Conservation (phyloP, 1,140 invertebrate genomes). For the Thaumetopoea pityocampa region DNA sequence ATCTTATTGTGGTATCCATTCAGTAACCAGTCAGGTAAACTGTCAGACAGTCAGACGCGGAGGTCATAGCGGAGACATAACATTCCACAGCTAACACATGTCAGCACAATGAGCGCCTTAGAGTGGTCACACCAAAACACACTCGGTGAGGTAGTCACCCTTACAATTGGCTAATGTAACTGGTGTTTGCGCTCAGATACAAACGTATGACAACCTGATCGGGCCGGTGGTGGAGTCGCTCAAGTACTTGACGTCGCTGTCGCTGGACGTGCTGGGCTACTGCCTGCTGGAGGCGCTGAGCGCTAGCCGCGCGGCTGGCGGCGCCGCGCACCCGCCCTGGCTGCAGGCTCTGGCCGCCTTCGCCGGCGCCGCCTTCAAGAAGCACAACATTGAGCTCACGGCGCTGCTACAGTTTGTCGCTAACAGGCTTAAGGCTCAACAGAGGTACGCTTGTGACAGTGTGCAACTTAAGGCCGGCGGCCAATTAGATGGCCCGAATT, state of each 20-base stretch:
- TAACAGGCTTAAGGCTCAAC: conserved; percentile 96
- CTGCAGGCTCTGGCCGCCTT: conserved; percentile 95
- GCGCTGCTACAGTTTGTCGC: conserved; percentile 97
- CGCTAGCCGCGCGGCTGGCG: conserved; percentile 86
- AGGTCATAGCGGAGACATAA: too few species aligned
- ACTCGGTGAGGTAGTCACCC: too few species aligned
- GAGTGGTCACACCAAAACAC: too few species aligned
- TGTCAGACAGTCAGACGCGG: too few species aligned
- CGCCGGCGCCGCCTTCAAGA: conserved; percentile 96
- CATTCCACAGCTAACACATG: neutral
- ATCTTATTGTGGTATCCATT: too few species aligned
- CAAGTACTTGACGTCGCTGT: conserved; percentile 96
- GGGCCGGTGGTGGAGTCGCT: conserved; percentile 98
- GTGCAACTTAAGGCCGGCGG: too few species aligned
- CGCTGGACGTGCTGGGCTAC: conserved; percentile 97
- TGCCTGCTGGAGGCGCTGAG: conserved; percentile 96
- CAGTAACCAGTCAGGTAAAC: too few species aligned
- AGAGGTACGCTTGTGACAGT: conserved; percentile 81
- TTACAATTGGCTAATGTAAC: neutral
- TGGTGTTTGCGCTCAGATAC: conserved; percentile 84
- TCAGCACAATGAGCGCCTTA: neutral
- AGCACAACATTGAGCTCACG: conserved; percentile 97
- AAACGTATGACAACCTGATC: conserved; percentile 98
- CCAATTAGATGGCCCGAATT: too few species aligned
- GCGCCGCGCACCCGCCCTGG: conserved; percentile 96